Percentiles rank a stretch among this genome's conserved stretches.
phyloP scores from a whole-genome alignment of 1,140 invertebrate species.

The Atta texana region DNA sequence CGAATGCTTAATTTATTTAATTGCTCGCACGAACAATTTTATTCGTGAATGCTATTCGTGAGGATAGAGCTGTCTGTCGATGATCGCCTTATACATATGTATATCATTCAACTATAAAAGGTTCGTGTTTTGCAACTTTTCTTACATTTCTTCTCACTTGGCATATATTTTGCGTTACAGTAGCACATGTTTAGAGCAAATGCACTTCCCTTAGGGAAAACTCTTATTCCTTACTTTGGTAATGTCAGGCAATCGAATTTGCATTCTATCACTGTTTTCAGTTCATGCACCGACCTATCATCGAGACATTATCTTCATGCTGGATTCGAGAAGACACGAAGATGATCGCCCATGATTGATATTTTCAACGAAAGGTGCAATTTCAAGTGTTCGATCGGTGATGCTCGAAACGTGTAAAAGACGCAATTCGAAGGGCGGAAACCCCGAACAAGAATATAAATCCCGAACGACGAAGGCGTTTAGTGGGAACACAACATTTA shows the following conservation, averaged over 20 bases:
- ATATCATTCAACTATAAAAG: background rate
- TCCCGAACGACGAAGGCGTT: background rate
- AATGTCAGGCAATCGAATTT: constrained; percentile 5
- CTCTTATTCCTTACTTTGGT: background rate
- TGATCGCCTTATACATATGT: background rate
- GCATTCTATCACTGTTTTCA: background rate
- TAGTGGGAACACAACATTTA: constrained; percentile 49
- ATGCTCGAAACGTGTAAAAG: background rate
- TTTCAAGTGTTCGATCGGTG: background rate
- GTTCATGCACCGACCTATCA: background rate
- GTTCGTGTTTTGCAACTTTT: background rate
- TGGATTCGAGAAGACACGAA: background rate
- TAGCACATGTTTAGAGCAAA: background rate
- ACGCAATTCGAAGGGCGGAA: constrained; percentile 36
- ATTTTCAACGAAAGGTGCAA: constrained; percentile 26
- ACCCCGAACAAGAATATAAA: constrained; percentile 10
- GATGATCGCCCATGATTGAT: constrained; percentile 33
- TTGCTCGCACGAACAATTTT: background rate
- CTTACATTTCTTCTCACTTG: background rate
- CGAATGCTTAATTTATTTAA: background rate
- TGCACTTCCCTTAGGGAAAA: background rate
- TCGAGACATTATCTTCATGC: background rate
- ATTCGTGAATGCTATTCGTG: background rate
- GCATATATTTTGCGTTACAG: background rate
- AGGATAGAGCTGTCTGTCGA: too few relatives aligned